These are phyloP conservation scores for Ormyrus pomaceus DNA, from an alignment of 2,888 invertebrate species.

Conservation along the genomic window DNA sequence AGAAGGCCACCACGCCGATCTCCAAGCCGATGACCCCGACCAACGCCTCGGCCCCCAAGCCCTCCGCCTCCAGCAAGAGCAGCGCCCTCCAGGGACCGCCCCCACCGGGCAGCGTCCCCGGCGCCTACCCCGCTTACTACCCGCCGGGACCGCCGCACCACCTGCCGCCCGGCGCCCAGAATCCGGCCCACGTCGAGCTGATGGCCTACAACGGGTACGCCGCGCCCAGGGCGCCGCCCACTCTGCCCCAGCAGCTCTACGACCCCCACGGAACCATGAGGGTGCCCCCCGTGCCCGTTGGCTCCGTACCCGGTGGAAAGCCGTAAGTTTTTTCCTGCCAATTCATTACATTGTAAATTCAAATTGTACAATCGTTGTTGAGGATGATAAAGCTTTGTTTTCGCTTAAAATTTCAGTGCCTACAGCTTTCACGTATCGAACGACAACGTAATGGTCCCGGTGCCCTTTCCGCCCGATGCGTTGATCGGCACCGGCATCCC, in stretches of 20 bases:
- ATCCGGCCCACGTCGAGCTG: conserved; percentile 81
- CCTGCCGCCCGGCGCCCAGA: conserved; percentile 78
- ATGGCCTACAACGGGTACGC: conserved; percentile 81
- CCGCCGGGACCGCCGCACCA: conserved; percentile 79
- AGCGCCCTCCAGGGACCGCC: conserved; percentile 69
- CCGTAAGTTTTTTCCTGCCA: conserved; percentile 81
- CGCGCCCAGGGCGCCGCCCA: conserved; percentile 78
- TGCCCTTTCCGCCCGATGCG: conserved; percentile 95
- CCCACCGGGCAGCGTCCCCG: conserved; percentile 71
- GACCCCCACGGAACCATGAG: conserved; percentile 82
- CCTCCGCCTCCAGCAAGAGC: conserved; percentile 70
- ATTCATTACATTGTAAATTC: too few relatives aligned
- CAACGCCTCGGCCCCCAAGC: conserved; percentile 72
- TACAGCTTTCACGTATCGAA: conserved; percentile 95
- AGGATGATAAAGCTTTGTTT: background rate
- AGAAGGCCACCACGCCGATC: conserved; percentile 92
- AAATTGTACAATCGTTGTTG: too few relatives aligned
- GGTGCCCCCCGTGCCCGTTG: conserved; percentile 80
- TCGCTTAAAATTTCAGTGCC: conserved; percentile 80
- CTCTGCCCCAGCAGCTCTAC: conserved; percentile 79
- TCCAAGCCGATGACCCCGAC: conserved; percentile 93
- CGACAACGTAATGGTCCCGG: conserved; percentile 92
- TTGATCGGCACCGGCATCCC: conserved; percentile 94
- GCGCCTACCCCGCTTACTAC: conserved; percentile 72
- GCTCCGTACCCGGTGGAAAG: conserved; percentile 87